phyloP scores from a whole-genome alignment of 2,888 invertebrate genomes.

The Drosophila quinaria region DNA sequence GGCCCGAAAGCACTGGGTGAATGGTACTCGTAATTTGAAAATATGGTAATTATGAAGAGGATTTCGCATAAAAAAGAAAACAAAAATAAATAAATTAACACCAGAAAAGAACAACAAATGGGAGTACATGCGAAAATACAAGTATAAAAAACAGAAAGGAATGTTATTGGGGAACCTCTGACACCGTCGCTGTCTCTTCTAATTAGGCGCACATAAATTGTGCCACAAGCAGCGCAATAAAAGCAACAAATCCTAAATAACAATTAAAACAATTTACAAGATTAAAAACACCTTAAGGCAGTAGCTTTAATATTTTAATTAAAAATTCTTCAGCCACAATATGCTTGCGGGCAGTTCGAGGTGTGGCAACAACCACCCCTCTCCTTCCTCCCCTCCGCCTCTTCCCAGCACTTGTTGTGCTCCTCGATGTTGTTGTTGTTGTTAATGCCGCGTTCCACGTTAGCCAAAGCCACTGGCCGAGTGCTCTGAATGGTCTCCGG shows the following conservation, averaged over 20 bases:
- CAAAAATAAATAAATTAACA: neutral
- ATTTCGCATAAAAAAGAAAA: slow-evolving; percentile 26
- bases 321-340: slow-evolving; percentile 75
- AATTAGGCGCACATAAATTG: slow-evolving; percentile 78
- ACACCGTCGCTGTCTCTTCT: slow-evolving; percentile 70
- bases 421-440: slow-evolving; percentile 15
- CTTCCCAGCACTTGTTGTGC: neutral
- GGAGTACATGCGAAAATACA: slow-evolving; percentile 6
- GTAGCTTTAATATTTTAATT: slow-evolving; percentile 80
- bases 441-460: slow-evolving; percentile 23
- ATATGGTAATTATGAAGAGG: slow-evolving; percentile 79
- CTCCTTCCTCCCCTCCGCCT: neutral
- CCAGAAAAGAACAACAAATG: neutral
- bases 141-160: slow-evolving; percentile 2
- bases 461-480: slow-evolving; percentile 44
- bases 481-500: slow-evolving; percentile 74
- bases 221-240: slow-evolving; percentile 48
- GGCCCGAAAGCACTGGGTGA: slow-evolving; percentile 60
- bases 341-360: slow-evolving; percentile 40
- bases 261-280: slow-evolving; percentile 81
- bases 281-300: slow-evolving; percentile 80
- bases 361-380: slow-evolving; percentile 4
- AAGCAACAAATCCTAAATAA: slow-evolving; percentile 76
- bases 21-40: slow-evolving; percentile 76
- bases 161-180: slow-evolving; percentile 29